phyloP scores from a whole-genome alignment of 1,140 invertebrate species.

The Helicorthomorpha holstii region DNA sequence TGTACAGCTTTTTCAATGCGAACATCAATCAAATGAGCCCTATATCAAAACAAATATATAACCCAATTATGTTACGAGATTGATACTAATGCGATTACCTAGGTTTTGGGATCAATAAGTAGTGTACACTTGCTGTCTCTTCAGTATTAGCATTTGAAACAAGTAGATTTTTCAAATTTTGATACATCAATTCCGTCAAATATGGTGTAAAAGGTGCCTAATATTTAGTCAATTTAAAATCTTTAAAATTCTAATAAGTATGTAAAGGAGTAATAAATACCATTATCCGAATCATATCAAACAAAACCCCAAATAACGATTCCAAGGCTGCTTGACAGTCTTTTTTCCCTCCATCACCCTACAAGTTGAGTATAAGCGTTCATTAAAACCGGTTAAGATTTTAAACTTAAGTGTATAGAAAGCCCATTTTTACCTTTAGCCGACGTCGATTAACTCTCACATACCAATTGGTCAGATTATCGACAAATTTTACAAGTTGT shows the following conservation, averaged over 20 bases:
- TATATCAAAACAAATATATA: too few relatives aligned
- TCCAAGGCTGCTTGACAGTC: slow-evolving; percentile 73
- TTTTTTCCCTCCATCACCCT: slow-evolving; percentile 52
- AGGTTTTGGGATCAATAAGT: slow-evolving; percentile 64
- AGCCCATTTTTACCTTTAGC: slow-evolving; percentile 38
- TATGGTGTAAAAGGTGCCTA: slow-evolving; percentile 92
- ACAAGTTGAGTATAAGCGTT: slow-evolving; percentile 6
- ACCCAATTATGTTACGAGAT: too few relatives aligned
- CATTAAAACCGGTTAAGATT: background rate
- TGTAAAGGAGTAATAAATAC: slow-evolving; percentile 17
- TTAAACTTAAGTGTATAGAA: slow-evolving; percentile 3
- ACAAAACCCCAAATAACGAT: slow-evolving; percentile 74
- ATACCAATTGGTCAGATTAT: slow-evolving; percentile 97
- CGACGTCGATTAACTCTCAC: slow-evolving; percentile 89
- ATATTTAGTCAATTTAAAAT: slow-evolving; percentile 9
- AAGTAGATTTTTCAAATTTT: slow-evolving; percentile 45
- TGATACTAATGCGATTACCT: too few relatives aligned
- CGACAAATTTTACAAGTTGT: slow-evolving; percentile 83
- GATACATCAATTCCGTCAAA: slow-evolving; percentile 89
- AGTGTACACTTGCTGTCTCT: slow-evolving; percentile 58
- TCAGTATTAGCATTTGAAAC: slow-evolving; percentile 22
- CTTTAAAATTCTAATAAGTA: background rate
- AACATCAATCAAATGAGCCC: too few relatives aligned
- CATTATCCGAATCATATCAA: slow-evolving; percentile 79
- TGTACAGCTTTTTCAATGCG: too few relatives aligned